Conservation (phyloP, 2,797 vertebrate genomes). For the Psittacula echo region DNA sequence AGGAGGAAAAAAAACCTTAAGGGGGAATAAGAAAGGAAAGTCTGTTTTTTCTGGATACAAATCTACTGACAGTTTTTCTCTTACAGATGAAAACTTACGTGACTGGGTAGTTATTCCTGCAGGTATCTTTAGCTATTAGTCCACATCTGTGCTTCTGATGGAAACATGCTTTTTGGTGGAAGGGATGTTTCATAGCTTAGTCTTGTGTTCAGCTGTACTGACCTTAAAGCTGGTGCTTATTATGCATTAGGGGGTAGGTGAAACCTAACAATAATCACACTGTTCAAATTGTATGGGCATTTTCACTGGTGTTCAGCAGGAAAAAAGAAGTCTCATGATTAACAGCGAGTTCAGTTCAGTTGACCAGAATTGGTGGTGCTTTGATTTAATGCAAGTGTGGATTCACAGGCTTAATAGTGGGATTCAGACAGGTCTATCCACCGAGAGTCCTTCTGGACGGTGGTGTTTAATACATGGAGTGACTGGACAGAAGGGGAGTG, state of each 20-base stretch:
- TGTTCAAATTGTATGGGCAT: neutral
- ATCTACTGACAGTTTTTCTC: neutral
- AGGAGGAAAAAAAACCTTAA: neutral
- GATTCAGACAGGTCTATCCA: neutral
- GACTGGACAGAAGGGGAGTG: neutral
- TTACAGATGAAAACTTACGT: fast-evolving
- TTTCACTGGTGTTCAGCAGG: neutral
- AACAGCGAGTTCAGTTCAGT: fast-evolving
- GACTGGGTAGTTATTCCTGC: neutral
- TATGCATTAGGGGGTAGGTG: neutral
- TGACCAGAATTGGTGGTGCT: neutral
- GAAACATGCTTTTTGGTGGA: neutral
- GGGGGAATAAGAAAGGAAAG: neutral
- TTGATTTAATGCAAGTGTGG: neutral
- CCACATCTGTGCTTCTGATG: neutral
- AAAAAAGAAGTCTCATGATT: neutral
- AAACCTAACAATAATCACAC: neutral
- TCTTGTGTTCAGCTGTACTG: neutral
- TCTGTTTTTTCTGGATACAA: neutral
- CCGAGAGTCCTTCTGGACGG: neutral
- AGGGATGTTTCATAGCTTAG: neutral
- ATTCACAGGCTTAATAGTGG: neutral
- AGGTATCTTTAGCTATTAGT: neutral
- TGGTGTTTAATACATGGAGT: neutral
- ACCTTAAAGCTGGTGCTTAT: neutral